phyloP scores from a whole-genome alignment of 2,797 vertebrate species.

The Syndactyla subalaris region DNA sequence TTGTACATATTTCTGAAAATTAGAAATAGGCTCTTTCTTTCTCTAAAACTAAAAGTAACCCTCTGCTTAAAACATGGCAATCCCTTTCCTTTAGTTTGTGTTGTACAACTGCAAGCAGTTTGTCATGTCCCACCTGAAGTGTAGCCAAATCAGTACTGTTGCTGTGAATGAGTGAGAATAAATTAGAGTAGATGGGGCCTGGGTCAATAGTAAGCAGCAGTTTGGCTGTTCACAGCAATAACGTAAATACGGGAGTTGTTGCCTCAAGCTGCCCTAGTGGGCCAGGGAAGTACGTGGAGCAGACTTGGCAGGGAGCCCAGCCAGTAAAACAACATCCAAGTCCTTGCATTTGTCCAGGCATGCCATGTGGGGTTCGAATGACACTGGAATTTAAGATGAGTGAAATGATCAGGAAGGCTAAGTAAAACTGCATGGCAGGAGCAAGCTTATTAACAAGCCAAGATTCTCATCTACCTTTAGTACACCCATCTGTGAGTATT shows the following conservation, averaged over 20 bases:
- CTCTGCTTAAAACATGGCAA: background rate
- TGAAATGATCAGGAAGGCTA: slow-evolving; percentile 67
- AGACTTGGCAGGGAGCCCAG: slow-evolving; percentile 80
- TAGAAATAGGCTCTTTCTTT: background rate
- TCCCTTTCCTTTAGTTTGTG: background rate
- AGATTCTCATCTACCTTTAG: background rate
- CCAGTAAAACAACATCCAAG: slow-evolving; percentile 78
- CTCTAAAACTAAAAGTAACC: background rate
- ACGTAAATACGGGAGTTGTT: slow-evolving; percentile 71
- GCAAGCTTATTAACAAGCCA: slow-evolving; percentile 5
- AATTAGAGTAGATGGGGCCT: slow-evolving; percentile 37
- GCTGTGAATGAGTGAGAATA: slow-evolving; percentile 37
- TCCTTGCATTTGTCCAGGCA: slow-evolving; percentile 83
- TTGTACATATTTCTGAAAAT: background rate
- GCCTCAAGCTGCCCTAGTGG: slow-evolving; percentile 77
- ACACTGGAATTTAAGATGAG: slow-evolving; percentile 85
- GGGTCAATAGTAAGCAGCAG: slow-evolving; percentile 56
- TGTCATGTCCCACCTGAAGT: background rate
- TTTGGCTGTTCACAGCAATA: slow-evolving; percentile 63
- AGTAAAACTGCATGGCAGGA: slow-evolving; percentile 54
- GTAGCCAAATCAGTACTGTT: background rate
- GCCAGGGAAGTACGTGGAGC: slow-evolving; percentile 78
- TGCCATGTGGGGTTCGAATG: slow-evolving; percentile 88
- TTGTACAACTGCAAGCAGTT: background rate
- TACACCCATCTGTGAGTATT: background rate